phyloP scores from a whole-genome alignment of 2,113 vertebrate species.

The Grammomys surdaster region DNA sequence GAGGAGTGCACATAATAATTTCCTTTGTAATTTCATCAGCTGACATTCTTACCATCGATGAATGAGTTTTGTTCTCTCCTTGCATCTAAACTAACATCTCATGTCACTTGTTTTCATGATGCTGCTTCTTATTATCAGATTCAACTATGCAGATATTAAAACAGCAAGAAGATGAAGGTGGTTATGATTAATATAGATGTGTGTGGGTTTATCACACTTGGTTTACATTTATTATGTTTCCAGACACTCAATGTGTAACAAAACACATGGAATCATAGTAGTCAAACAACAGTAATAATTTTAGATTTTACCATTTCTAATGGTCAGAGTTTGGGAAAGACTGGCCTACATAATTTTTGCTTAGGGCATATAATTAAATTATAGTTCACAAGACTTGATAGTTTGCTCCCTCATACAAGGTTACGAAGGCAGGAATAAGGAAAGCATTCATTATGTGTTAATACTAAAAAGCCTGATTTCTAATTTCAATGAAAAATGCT shows the following conservation, averaged over 20 bases:
- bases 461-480: background rate
- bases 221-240: background rate
- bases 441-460: background rate
- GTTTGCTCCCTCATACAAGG: background rate
- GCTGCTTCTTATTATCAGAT: background rate
- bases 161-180: too few relatives aligned
- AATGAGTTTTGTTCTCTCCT: background rate
- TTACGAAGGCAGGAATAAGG: background rate
- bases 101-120: background rate
- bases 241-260: background rate
- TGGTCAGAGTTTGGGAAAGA: background rate
- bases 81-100: background rate
- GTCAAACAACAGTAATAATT: background rate
- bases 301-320: background rate
- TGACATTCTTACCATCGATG: background rate
- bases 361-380: too few relatives aligned
- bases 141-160: background rate
- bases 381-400: background rate
- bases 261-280: background rate
- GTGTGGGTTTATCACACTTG: background rate
- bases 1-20: background rate
- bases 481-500: background rate
- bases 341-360: background rate
- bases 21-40: background rate
- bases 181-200: background rate